Percentiles rank a stretch among this genome's conserved stretches.
Conservation (phyloP, 1,140 invertebrate genomes). For the Leptopilina clavipes region DNA sequence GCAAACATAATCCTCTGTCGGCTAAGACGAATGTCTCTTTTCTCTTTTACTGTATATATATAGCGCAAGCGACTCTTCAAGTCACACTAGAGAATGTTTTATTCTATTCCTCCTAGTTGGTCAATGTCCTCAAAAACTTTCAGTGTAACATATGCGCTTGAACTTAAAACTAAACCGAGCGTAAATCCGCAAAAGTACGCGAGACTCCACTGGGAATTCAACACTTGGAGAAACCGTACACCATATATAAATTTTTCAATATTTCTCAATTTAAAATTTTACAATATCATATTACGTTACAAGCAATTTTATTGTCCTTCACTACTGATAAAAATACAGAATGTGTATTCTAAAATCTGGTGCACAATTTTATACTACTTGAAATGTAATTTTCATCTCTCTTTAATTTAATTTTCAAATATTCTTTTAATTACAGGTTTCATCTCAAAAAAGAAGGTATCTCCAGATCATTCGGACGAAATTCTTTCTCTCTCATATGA, state of each 20-base stretch:
- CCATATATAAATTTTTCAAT: constrained; percentile 18
- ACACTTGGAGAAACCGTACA: background rate
- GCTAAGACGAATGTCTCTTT: constrained; percentile 50
- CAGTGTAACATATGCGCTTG: constrained; percentile 18
- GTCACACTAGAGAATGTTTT: constrained; percentile 37
- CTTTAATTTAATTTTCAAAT: too few relatives aligned
- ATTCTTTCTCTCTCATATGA: too few relatives aligned
- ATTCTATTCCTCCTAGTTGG: constrained; percentile 39
- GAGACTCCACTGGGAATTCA: constrained; percentile 5
- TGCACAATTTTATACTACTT: too few relatives aligned
- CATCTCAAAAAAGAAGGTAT: too few relatives aligned
- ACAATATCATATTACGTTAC: constrained; percentile 20
- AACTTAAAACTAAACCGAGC: constrained; percentile 24
- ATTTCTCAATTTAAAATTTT: constrained; percentile 6
- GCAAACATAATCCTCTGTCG: constrained; percentile 52
- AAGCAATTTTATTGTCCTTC: too few relatives aligned
- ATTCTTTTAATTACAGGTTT: too few relatives aligned
- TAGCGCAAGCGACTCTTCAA: constrained; percentile 26
- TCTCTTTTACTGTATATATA: constrained; percentile 25
- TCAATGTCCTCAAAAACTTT: constrained; percentile 38
- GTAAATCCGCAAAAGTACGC: constrained; percentile 17
- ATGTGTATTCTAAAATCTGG: too few relatives aligned
- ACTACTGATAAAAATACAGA: too few relatives aligned
- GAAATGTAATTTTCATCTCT: too few relatives aligned
- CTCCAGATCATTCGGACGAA: too few relatives aligned